Conservation (phyloP, 1,140 invertebrate genomes). For the Teleogryllus occipitalis region DNA sequence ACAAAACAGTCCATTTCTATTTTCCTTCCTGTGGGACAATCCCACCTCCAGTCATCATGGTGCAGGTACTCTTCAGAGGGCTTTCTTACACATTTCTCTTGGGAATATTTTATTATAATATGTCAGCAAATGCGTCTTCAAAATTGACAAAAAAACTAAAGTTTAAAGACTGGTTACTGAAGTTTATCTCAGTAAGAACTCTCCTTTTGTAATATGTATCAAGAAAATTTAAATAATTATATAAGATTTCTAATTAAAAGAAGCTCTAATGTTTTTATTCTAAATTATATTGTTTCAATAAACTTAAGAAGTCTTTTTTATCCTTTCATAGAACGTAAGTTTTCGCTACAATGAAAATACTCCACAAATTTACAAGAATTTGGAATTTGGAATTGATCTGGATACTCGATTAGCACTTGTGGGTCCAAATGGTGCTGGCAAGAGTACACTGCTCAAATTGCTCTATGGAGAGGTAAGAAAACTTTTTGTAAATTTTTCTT, state of each 20-base stretch:
- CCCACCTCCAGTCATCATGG: slow-evolving; percentile 98
- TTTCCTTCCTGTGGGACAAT: slow-evolving; percentile 95
- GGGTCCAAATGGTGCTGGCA: slow-evolving; percentile 97
- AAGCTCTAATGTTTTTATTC: too few species aligned
- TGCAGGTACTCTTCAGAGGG: slow-evolving; percentile 49
- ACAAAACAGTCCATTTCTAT: slow-evolving; percentile 89
- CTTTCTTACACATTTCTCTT: too few species aligned
- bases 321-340: slow-evolving; percentile 73
- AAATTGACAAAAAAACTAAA: too few species aligned
- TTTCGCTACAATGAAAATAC: slow-evolving; percentile 84
- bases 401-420: slow-evolving; percentile 96
- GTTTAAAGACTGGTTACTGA: too few species aligned
- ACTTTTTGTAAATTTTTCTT: not conserved
- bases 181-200: not conserved
- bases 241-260: too few species aligned
- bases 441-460: slow-evolving; percentile 93
- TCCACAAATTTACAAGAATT: slow-evolving; percentile 92
- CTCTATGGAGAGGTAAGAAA: slow-evolving; percentile 57
- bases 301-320: slow-evolving; percentile 16
- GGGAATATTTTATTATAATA: too few species aligned
- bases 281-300: slow-evolving; percentile 8
- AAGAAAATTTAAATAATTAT: too few species aligned
- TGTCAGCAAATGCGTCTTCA: too few species aligned
- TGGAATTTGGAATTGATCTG: slow-evolving; percentile 98
- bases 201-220: too few species aligned